phyloP scores from a whole-genome alignment of 1,140 invertebrate species.

The Aphaenogaster floridana region DNA sequence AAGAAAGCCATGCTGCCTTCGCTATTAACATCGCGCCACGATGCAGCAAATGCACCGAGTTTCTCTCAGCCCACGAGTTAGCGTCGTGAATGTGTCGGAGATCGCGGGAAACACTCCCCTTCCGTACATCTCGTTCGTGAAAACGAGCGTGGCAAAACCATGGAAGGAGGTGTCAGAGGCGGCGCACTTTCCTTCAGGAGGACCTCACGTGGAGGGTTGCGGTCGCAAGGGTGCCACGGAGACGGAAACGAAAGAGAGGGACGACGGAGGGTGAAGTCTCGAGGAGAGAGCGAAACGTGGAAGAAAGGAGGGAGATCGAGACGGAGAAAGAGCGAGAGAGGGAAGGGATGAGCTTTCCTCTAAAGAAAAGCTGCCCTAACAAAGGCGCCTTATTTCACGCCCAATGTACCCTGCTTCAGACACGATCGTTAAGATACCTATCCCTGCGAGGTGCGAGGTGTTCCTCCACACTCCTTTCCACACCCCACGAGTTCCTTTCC shows the following conservation, averaged over 20 bases:
- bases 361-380: constrained; percentile 77
- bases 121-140: constrained; percentile 37
- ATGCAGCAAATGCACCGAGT: neutral
- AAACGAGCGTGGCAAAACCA: constrained; percentile 56
- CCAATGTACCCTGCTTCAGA: constrained; percentile 81
- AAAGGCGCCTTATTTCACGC: constrained; percentile 82
- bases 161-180: constrained; percentile 49
- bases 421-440: constrained; percentile 83
- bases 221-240: constrained; percentile 54
- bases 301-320: neutral
- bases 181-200: constrained; percentile 49
- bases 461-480: constrained; percentile 36
- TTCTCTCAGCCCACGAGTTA: constrained; percentile 1
- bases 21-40: neutral
- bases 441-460: constrained; percentile 74
- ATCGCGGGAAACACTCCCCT: neutral
- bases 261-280: constrained; percentile 43
- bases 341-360: constrained; percentile 49
- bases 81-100: neutral
- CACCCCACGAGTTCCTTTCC: constrained; percentile 12
- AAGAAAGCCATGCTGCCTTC: neutral
- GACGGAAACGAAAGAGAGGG: constrained; percentile 33
- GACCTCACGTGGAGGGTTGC: constrained; percentile 62
- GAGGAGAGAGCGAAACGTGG: neutral
- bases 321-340: constrained; percentile 6